Base-by-base conservation (phyloP, 1,140 invertebrate genomes). In the Monochamus saltuarius region DNA sequence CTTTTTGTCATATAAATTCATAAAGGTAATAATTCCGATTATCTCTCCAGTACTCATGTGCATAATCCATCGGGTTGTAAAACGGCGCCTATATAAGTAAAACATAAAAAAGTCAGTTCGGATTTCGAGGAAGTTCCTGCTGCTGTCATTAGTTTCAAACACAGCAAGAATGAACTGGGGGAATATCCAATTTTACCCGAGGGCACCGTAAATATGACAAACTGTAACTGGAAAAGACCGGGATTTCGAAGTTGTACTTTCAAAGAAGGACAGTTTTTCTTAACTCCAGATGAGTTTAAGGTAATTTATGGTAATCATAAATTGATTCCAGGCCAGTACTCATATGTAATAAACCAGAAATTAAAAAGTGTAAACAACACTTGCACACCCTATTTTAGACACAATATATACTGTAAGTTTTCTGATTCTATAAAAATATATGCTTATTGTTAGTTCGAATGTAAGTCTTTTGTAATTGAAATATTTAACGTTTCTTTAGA, bases 401-500 rank as follows among this genome's bases (percentile, higher is more conserved):
- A 40, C 8, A 40, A n/a, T 8, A 40, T 11, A 47, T 19, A 47
- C 19, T 0, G 22, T 19, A 29, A 22, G 45, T n/a, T 17, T 11
- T 47, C 16, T 47, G 45, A 47, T 47, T n/a, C 45, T 9, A 47
- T 47, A 0, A 47, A 47, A 19, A 22, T 47, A 0, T 47, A 29
- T 47, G 45, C 45, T 10, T 47, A 47, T 47, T 47, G 45, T 17
- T 6, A 16, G 17, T 29, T 22, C 11, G 11, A 17, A 17, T 47
- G 45, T 47, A 47, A 47, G 17, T 17, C 6, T 8, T 47, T 16
- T 10, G 17, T 47, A 22, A 10, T 47, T 11, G n/a, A 9, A n/a
- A 47, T 47, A n/a, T 22, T n/a, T n/a, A 16, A 29, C 29, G 45
- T 47, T 47, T 47, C 45, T 8, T 9, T 16, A 19, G n/a, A n/a